Evolutionary conservation across 92 coral and sea anemone species (phyloP).

Genomic region (Ricordea florida): DNA sequence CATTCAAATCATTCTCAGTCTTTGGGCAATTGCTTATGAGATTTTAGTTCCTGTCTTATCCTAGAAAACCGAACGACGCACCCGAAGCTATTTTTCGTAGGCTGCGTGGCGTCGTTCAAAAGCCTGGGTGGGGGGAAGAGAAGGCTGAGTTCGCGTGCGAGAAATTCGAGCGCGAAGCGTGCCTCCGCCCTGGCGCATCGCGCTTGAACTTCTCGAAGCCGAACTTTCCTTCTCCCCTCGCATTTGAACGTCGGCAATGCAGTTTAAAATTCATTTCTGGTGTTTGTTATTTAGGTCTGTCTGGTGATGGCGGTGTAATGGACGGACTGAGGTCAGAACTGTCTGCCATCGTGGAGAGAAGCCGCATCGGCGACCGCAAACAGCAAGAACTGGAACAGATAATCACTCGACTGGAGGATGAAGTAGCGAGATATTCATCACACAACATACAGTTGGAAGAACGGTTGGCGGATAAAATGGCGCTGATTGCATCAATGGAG

Average conservation of each 20-base stretch:
- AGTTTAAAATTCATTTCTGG: background rate
- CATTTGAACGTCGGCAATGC: background rate
- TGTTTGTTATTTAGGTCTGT: slow-evolving; percentile 40
- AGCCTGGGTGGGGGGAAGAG: no score
- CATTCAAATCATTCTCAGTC: no score
- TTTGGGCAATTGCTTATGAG: no score
- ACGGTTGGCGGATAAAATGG: slow-evolving; percentile 90
- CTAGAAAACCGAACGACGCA: no score
- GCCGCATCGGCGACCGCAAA: slow-evolving; percentile 96
- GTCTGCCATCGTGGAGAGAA: slow-evolving; percentile 92
- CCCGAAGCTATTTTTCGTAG: no score
- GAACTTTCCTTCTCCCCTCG: no score
- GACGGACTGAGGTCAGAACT: slow-evolving; percentile 94
- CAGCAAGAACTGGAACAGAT: slow-evolving; percentile 94
- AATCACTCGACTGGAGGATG: slow-evolving; percentile 89
- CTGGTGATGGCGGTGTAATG: slow-evolving; percentile 95
- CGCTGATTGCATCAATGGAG: slow-evolving; percentile 81
- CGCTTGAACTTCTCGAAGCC: no score
- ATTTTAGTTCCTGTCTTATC: no score
- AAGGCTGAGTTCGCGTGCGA: no score
- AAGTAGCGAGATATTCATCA: slow-evolving; percentile 75
- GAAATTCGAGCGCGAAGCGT: no score
- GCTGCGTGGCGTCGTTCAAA: no score
- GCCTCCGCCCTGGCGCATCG: no score
- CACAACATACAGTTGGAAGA: slow-evolving; percentile 90